These are phyloP conservation scores for Brachyistius frenatus DNA, from an alignment of 2,113 vertebrate species.

Conservation along the genomic window DNA sequence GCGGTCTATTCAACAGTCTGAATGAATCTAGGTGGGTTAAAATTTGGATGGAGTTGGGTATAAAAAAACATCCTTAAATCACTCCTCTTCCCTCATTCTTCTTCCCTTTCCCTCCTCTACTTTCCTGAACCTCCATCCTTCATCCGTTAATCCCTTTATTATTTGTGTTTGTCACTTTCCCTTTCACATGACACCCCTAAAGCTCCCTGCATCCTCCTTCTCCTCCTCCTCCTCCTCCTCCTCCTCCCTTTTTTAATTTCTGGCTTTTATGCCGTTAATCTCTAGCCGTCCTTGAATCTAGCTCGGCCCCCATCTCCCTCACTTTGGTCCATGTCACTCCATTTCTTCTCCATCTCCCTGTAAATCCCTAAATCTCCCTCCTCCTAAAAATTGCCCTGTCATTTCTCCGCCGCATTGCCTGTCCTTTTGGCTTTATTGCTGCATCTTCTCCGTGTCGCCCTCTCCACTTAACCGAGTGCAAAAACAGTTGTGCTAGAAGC, in stretches of 20 bases:
- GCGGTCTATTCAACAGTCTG: too few species aligned
- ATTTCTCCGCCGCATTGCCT: slow-evolving; percentile 3
- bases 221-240: not conserved
- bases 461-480: not conserved
- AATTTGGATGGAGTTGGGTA: not conserved
- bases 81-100: not conserved
- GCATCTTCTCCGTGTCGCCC: slow-evolving; percentile 20
- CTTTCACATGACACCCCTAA: slow-evolving; percentile 27
- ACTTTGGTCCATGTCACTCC: not conserved
- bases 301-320: not conserved
- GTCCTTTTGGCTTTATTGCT: slow-evolving; percentile 34
- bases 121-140: not conserved
- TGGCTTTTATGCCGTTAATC: slow-evolving; percentile 32
- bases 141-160: slow-evolving; percentile 38
- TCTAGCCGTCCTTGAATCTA: slow-evolving; percentile 2
- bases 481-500: not conserved
- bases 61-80: slow-evolving; percentile 7
- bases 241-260: slow-evolving; percentile 31
- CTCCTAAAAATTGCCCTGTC: slow-evolving; percentile 16
- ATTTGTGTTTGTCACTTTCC: slow-evolving; percentile 23
- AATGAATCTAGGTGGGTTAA: too few species aligned
- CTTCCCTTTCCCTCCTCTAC: not conserved
- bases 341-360: not conserved
- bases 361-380: slow-evolving; percentile 5
- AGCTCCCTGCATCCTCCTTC: slow-evolving; percentile 7